Evolutionary conservation across 2,888 invertebrate genomes (phyloP).

Genomic region (Bellardia bayeri): DNA sequence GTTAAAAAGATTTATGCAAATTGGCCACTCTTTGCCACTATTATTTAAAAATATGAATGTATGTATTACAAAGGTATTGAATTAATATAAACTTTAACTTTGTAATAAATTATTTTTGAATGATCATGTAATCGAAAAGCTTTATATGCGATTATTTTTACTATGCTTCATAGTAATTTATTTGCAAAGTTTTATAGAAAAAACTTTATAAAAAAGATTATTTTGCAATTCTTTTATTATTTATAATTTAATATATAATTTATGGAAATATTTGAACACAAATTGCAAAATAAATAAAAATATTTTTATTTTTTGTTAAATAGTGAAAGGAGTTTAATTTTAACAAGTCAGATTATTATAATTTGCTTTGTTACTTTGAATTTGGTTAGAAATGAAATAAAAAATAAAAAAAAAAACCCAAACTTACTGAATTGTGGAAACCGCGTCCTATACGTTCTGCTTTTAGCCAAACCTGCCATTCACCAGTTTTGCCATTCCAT

Average conservation of each 20-base stretch:
- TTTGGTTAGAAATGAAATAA: background rate
- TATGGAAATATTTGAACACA: background rate
- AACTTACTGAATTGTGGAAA: constrained; percentile 92
- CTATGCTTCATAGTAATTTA: background rate
- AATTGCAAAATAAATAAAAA: background rate
- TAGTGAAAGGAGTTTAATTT: constrained; percentile 22
- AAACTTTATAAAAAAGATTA: background rate
- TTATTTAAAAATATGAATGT: no score
- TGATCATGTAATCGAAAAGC: constrained; percentile 2
- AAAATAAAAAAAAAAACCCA: background rate
- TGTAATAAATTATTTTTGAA: constrained; percentile 20
- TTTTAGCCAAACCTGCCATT: constrained; percentile 96
- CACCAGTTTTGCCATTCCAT: constrained; percentile 95
- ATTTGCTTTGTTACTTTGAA: background rate
- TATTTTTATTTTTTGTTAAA: background rate
- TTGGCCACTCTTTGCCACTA: no score
- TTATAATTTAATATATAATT: constrained; percentile 15
- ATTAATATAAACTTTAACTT: background rate
- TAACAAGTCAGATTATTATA: background rate
- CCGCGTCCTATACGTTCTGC: constrained; percentile 93
- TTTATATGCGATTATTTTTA: constrained; percentile 27
- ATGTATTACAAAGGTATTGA: no score
- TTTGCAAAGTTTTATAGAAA: constrained; percentile 2
- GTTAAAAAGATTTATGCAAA: background rate
- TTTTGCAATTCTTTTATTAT: constrained; percentile 8